Conservation (phyloP, 1,140 invertebrate genomes). For the Coboldia fuscipes region DNA sequence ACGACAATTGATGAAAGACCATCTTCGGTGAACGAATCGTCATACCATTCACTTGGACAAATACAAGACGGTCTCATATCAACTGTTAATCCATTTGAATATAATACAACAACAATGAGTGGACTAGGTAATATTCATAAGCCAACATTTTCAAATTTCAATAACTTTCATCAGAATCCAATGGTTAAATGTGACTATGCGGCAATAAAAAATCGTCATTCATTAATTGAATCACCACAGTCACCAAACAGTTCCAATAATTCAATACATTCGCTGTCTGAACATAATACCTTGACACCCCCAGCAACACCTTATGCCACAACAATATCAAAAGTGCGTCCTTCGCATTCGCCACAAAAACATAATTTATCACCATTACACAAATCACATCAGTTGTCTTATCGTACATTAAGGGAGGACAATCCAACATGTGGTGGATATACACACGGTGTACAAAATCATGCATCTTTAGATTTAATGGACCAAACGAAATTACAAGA, state of each 20-base stretch:
- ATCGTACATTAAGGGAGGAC: conserved; percentile 6
- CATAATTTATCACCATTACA: neutral
- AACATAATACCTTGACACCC: conserved; percentile 11
- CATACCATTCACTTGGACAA: neutral
- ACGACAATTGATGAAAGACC: conserved; percentile 1
- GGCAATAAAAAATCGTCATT: no score
- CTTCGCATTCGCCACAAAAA: neutral
- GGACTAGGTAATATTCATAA: neutral
- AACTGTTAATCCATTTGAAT: neutral
- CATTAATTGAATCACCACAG: conserved; percentile 14
- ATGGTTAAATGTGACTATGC: conserved; percentile 5
- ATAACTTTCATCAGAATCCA: neutral
- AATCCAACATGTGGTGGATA: conserved; percentile 5
- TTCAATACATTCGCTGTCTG: conserved; percentile 6
- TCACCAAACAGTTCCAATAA: conserved; percentile 15
- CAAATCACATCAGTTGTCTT: neutral
- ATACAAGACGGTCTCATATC: neutral
- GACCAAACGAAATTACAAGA: conserved; percentile 14
- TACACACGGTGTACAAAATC: neutral
- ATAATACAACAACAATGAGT: neutral
- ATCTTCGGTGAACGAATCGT: no score
- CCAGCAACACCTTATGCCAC: conserved; percentile 14
- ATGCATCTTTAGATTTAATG: conserved; percentile 11
- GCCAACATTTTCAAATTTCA: neutral
- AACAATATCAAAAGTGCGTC: neutral